Base-by-base conservation (phyloP, 1,140 invertebrate species). In the Leguminivora glycinivorella region DNA sequence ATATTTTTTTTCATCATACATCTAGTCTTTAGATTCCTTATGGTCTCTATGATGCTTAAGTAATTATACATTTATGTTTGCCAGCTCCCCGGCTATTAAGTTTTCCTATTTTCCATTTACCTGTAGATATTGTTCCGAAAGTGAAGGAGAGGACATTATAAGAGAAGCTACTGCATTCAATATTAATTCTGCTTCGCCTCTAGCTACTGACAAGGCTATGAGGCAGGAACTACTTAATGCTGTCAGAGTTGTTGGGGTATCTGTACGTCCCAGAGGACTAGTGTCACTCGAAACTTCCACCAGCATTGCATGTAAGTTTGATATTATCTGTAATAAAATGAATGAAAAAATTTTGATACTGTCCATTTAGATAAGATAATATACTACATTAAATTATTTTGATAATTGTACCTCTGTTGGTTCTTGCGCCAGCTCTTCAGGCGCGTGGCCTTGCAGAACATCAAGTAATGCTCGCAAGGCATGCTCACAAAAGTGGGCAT, bases 101-200 rank as follows among this genome's bases (percentile, higher is more conserved):
- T 38, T n/a, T 24, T 9, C 40, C 31, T 17, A 71, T 38, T 25
- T 24, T 12, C 56, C 19, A 82, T 71, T 85, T 89, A 96, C 96
- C 92, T 95, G 94, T 68, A 98, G 95, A 85, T 95, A 95, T 92
- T 98, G 97, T 67, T 95, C 92, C 25, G 96, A 94, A 38, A 98
- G 90, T 58, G 94, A 93, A 79, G 95, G 92, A 6, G 96, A 94
- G 72, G 96, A 97, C 96, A 98, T 98, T 12, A 98, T 93, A 74
- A 99, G 93, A 29, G 97, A 96, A 17, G 96, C 95, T 31, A 97
- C 94, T 14, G 98, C 97, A 82, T 95, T 95, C 0, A 99, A 92
- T 76, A 98, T 94, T 84, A 98, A 96, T 31, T 97, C 97, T n/a
- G 98, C 98, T 83, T 98, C 97, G 1, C 98, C 98, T 70, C 96